Evolutionary conservation across 1,140 invertebrate species (phyloP), one percentile per base, ranked within the genome.

Genomic region (Oryzaephilus surinamensis): DNA sequence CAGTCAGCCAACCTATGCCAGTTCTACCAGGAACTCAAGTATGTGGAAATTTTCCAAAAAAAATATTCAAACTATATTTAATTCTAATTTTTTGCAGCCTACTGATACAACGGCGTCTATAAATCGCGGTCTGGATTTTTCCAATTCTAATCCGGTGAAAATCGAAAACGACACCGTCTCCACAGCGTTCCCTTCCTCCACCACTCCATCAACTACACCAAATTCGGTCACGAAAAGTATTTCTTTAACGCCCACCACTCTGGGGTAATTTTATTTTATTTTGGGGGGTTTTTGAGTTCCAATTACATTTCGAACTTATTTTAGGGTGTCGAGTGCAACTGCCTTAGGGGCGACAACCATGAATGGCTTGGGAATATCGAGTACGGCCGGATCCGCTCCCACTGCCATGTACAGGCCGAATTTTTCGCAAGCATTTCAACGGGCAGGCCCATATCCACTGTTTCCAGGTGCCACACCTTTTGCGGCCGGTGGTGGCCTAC

Each of bases 1-100:
- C 92, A 24, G 83, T 96, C 62, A 82, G 87, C 65, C 83, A 91
- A 64, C 81, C 84, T 12, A 76, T 84, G 69, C 81, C 83, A 45
- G 70, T 79, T 41, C 68, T 77, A 37, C 73, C 78, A 32, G 55
- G 57, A 17, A 29, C 51, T 8, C 50, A 55, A 12, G 56, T 61
- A 52, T 52, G 48, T 16, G 3, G 16, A 31, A 3, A 18, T 31
- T 6, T 7, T 15, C 11, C 4, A 31, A 12, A 31, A 31, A 12
- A 3, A 12, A n/a, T 16, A 4, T 18, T 18, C 3, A 18, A 3
- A 4, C 10, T 18, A 1, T 16, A 1, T 31, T 12, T 18, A 4
- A 4, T 15, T 4, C 29, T 6, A 33, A 8, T 15, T 28, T 17
- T 46, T 52, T 52, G n/a, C 37, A 60, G 55, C 34, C 58, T 5